Conservation (phyloP, 2,113 vertebrate genomes). For the Fregata magnificens region DNA sequence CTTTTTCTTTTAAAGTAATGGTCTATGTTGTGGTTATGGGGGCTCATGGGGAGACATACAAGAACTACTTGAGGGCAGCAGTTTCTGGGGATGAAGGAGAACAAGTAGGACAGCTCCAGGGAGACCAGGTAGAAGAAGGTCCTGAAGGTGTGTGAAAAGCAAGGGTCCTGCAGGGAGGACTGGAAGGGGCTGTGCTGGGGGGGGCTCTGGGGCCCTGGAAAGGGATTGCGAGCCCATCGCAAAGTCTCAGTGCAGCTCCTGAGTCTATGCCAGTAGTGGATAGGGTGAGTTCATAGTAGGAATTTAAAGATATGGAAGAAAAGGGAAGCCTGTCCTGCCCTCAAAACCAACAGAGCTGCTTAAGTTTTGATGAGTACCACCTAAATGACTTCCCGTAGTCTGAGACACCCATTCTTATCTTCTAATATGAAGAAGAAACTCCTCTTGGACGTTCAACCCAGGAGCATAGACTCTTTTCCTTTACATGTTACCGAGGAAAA, state of each 20-base stretch:
- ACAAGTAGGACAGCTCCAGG: background rate
- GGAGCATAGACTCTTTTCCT: background rate
- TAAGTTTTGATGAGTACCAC: background rate
- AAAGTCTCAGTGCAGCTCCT: background rate
- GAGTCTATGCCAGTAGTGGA: background rate
- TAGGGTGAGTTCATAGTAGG: background rate
- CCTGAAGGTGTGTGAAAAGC: background rate
- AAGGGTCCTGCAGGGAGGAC: background rate
- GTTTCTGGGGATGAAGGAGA: background rate
- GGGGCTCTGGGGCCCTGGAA: background rate
- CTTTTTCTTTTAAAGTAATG: slow-evolving; percentile 34
- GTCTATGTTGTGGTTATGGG: background rate
- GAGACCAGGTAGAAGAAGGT: background rate
- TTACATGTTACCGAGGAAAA: background rate
- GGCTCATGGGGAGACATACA: background rate
- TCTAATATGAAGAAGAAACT: background rate
- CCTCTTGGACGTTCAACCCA: background rate
- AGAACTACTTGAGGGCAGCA: background rate
- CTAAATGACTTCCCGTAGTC: background rate
- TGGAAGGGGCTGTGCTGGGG: background rate
- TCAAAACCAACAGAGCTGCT: background rate
- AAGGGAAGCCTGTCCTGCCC: background rate
- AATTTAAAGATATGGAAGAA: background rate
- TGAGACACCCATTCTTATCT: background rate
- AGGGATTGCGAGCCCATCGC: background rate